Evolutionary conservation across 2,888 invertebrate species (phyloP).

Genomic region (Drosophila formosana): DNA sequence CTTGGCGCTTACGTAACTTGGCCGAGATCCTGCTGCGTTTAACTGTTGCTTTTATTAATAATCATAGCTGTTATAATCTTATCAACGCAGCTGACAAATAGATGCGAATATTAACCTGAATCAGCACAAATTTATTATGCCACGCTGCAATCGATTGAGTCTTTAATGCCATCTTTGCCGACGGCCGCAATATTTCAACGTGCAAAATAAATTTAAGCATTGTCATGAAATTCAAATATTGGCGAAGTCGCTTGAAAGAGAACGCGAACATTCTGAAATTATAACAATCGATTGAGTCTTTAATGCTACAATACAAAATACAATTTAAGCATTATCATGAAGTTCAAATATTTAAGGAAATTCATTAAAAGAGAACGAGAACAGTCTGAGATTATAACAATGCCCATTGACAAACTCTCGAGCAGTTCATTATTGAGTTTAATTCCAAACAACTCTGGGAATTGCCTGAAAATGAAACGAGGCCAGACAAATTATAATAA

Average conservation of each 20-base stretch:
- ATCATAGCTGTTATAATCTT: constrained; percentile 13
- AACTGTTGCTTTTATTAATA: constrained; percentile 20
- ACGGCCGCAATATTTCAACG: too few species aligned
- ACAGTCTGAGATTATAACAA: background rate
- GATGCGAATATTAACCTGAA: background rate
- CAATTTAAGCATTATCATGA: background rate
- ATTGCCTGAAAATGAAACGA: background rate
- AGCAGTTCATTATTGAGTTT: background rate
- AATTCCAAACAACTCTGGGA: background rate
- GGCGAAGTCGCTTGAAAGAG: background rate
- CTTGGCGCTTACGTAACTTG: constrained; percentile 20
- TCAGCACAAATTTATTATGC: constrained; percentile 1
- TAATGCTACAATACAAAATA: too few species aligned
- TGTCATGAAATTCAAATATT: background rate
- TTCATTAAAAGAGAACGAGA: background rate
- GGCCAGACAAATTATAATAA: background rate
- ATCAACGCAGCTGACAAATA: constrained; percentile 6
- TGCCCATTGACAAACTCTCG: background rate
- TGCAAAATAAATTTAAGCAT: background rate
- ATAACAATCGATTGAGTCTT: background rate
- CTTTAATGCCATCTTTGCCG: background rate
- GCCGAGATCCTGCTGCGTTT: background rate
- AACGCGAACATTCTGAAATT: background rate
- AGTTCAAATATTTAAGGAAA: background rate
- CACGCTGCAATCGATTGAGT: constrained; percentile 1